Conservation (phyloP, 2,113 vertebrate species). For the Platichthys stellatus region DNA sequence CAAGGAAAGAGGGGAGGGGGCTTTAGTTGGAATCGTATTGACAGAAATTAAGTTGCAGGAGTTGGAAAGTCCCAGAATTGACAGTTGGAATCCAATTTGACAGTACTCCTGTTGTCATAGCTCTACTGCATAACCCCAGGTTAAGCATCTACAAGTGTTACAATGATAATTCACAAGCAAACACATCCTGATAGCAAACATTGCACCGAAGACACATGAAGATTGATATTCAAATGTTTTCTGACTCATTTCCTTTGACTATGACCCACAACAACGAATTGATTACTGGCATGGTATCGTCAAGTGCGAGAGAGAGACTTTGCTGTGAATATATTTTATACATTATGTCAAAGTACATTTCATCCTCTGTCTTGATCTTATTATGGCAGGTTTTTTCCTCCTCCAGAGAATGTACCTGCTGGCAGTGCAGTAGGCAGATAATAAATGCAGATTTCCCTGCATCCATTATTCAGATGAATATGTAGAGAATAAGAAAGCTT, state of each 20-base stretch:
- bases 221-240: conserved; percentile 34
- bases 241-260: conserved; percentile 5
- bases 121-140: conserved; percentile 10
- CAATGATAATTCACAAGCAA: conserved; percentile 38
- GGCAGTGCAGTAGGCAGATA: background rate
- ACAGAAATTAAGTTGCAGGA: conserved; percentile 1
- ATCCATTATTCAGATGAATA: conserved; percentile 2
- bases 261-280: conserved; percentile 12
- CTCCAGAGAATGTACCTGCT: background rate
- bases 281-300: background rate
- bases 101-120: conserved; percentile 4
- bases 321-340: background rate
- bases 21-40: conserved; percentile 4
- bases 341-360: conserved; percentile 4
- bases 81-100: background rate
- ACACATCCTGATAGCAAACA: conserved; percentile 26
- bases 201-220: conserved; percentile 11
- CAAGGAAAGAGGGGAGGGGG: background rate
- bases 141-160: conserved; percentile 42
- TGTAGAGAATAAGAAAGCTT: background rate
- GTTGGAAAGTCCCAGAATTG: background rate
- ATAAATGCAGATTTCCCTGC: conserved; percentile 22
- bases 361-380: conserved; percentile 5
- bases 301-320: background rate
- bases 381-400: background rate